These are phyloP conservation scores for Valencia hispanica DNA, from an alignment of 2,797 vertebrate genomes.

Conservation along the genomic window DNA sequence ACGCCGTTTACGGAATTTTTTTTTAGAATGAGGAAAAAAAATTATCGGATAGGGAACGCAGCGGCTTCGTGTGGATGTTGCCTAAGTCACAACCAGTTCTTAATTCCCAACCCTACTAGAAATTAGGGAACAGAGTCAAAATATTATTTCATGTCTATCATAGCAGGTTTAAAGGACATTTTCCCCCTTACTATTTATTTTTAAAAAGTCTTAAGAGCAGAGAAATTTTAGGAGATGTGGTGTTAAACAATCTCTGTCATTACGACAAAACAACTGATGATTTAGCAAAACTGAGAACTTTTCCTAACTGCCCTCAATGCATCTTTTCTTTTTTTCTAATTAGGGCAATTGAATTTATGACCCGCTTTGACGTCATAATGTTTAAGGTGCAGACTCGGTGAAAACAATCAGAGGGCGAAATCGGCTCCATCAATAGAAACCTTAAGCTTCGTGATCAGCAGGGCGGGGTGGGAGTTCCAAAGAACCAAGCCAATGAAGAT, in stretches of 20 bases:
- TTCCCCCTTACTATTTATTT: too few relatives aligned
- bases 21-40: too few relatives aligned
- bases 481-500: not conserved
- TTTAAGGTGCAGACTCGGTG: not conserved
- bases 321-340: not conserved
- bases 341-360: not conserved
- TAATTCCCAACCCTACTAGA: too few relatives aligned
- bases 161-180: too few relatives aligned
- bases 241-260: not conserved
- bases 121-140: not conserved
- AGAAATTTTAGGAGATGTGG: not conserved
- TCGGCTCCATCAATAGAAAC: not conserved
- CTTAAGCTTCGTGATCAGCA: not conserved
- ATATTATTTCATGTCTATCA: not conserved
- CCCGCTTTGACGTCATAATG: not conserved
- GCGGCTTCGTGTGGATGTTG: too few relatives aligned
- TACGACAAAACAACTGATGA: not conserved
- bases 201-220: not conserved
- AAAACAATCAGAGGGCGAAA: not conserved
- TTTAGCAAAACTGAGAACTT: not conserved
- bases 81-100: too few relatives aligned
- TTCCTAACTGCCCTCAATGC: not conserved
- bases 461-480: not conserved
- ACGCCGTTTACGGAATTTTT: too few relatives aligned
- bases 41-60: too few relatives aligned